A percentile compares a stretch with the other conserved stretches of the same genome.
phyloP scores from a whole-genome alignment of 2,797 vertebrate species.

The Phoeniculus purpureus region DNA sequence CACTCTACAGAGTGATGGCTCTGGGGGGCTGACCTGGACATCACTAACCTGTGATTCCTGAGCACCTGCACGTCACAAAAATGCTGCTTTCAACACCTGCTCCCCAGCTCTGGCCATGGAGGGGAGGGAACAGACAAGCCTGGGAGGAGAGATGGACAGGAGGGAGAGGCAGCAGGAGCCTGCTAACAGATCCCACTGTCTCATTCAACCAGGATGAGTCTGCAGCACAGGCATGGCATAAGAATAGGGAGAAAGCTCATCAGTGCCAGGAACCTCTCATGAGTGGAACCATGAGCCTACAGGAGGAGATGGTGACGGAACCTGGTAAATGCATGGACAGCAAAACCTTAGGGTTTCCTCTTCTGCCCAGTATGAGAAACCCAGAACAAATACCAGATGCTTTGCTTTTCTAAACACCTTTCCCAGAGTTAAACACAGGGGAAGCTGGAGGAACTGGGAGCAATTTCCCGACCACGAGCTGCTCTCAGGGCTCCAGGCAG shows the following conservation, averaged over 20 bases:
- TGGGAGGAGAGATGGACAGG: not conserved
- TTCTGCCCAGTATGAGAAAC: not conserved
- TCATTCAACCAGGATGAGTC: not conserved
- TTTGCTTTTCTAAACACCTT: not conserved
- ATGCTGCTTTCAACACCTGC: accelerated
- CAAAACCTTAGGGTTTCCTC: conserved; percentile 4
- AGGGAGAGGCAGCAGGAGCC: not conserved
- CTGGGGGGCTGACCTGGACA: not conserved
- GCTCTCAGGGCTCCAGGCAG: not conserved
- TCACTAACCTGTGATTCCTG: too few relatives aligned
- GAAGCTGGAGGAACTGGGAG: not conserved
- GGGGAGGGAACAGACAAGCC: accelerated
- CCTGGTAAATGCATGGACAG: not conserved
- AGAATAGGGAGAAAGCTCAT: conserved; percentile 47
- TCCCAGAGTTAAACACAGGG: conserved; percentile 6
- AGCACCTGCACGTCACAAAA: not conserved
- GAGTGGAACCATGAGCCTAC: conserved; percentile 3
- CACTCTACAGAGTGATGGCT: not conserved
- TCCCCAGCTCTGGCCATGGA: not conserved
- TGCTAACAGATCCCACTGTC: not conserved
- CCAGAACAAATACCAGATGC: not conserved
- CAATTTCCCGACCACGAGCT: not conserved
- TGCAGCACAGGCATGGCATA: not conserved
- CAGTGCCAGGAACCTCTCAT: not conserved
- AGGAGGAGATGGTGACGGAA: not conserved